These are phyloP conservation scores for Semaprochilodus insignis DNA, from an alignment of 2,797 vertebrate species.

Conservation along the genomic window DNA sequence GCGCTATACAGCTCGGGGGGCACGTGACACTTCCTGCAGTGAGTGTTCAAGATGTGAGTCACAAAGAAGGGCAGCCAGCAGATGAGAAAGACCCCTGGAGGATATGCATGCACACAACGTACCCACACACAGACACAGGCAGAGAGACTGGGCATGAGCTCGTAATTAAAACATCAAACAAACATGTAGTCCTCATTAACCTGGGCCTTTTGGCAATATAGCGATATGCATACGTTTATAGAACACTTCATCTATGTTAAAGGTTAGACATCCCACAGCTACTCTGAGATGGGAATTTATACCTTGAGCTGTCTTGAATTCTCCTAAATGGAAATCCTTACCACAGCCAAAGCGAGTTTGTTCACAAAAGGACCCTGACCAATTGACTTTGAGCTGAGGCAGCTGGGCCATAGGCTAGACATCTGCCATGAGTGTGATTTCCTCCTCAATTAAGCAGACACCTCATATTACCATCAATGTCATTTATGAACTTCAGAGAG, in stretches of 20 bases:
- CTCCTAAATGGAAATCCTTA: constrained; percentile 1
- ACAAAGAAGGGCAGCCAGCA: constrained; percentile 98
- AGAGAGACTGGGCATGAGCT: constrained; percentile 23
- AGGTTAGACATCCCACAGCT: not conserved
- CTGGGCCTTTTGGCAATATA: not conserved
- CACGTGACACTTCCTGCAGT: constrained; percentile 87
- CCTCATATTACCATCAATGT: constrained; percentile 66
- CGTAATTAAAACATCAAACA: constrained; percentile 43
- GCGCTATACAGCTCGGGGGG: constrained; percentile 89
- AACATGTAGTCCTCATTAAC: constrained; percentile 3
- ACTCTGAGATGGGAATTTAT: not conserved
- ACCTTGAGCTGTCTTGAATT: not conserved
- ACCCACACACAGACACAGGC: constrained; percentile 24
- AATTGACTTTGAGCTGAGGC: constrained; percentile 26
- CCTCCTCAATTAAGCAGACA: constrained; percentile 64
- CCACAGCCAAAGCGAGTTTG: not conserved
- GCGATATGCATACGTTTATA: not conserved
- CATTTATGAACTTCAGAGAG: constrained; percentile 49
- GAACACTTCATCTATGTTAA: constrained; percentile 10
- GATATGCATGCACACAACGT: constrained; percentile 37
- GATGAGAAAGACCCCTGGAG: constrained; percentile 90
- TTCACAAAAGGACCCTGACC: constrained; percentile 43
- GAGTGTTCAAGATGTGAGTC: constrained; percentile 91
- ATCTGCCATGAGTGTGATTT: constrained; percentile 50
- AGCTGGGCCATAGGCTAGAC: constrained; percentile 41